Evolutionary conservation across 2,888 invertebrate genomes (phyloP).

Genomic region (Rhamnusium bicolor): DNA sequence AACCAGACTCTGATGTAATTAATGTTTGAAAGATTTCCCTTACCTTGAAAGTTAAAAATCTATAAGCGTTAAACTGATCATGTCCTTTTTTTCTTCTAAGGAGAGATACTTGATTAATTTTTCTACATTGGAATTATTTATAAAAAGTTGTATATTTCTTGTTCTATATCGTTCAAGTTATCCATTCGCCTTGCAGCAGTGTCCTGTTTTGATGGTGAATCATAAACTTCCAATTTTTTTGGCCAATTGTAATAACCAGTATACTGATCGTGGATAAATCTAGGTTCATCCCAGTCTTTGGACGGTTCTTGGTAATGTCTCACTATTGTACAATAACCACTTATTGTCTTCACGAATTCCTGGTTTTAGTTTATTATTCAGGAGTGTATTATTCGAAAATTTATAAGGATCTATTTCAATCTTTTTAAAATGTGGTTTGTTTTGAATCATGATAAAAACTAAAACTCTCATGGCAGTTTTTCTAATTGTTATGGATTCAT

Average conservation of each 20-base stretch:
- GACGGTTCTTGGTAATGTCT: constrained; percentile 75
- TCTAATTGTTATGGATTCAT: constrained; percentile 87
- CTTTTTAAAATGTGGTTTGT: constrained; percentile 79
- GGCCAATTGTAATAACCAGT: constrained; percentile 75
- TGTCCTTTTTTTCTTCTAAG: constrained; percentile 90
- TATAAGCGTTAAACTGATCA: constrained; percentile 82
- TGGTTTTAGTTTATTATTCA: constrained; percentile 59
- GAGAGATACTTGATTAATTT: constrained; percentile 82
- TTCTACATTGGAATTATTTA: constrained; percentile 77
- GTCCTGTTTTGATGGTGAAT: constrained; percentile 79
- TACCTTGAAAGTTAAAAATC: constrained; percentile 84
- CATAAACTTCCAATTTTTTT: constrained; percentile 76
- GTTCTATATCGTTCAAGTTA: constrained; percentile 78
- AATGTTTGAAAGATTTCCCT: constrained; percentile 45
- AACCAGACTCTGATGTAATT: too few relatives aligned
- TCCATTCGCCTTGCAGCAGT: constrained; percentile 70
- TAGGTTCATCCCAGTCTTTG: constrained; percentile 84
- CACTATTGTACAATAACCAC: constrained; percentile 82
- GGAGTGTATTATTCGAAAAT: constrained; percentile 56
- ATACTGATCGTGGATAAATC: constrained; percentile 77
- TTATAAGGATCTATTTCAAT: constrained; percentile 74
- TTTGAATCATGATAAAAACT: constrained; percentile 80
- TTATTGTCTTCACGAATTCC: constrained; percentile 81
- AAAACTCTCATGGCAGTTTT: constrained; percentile 79
- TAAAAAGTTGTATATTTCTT: constrained; percentile 80